Conservation (phyloP, 1,140 invertebrate genomes). For the Lepidurus apus region DNA sequence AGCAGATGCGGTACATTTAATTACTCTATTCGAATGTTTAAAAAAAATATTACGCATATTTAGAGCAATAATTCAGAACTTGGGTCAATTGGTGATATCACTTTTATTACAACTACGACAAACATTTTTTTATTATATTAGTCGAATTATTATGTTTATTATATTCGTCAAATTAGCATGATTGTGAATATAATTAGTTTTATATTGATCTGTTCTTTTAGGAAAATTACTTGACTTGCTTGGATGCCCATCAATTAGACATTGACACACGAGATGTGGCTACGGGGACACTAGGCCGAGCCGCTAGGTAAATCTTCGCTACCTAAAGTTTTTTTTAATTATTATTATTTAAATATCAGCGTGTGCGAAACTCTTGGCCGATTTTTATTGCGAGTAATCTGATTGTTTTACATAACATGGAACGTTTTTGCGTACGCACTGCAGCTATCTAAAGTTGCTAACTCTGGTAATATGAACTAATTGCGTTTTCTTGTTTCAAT, state of each 20-base stretch:
- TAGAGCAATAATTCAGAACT: too few relatives aligned
- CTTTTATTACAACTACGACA: constrained; percentile 24
- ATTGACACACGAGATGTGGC: constrained; percentile 77
- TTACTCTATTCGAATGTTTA: not conserved
- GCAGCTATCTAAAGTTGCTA: too few relatives aligned
- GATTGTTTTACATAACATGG: too few relatives aligned
- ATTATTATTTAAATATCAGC: too few relatives aligned
- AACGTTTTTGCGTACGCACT: too few relatives aligned
- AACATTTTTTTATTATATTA: constrained; percentile 25
- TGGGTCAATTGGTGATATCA: not conserved
- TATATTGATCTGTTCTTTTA: constrained; percentile 44
- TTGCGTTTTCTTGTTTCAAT: constrained; percentile 35
- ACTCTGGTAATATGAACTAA: not conserved
- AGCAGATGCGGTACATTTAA: constrained; percentile 47
- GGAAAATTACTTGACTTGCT: constrained; percentile 67
- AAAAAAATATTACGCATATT: constrained; percentile 22
- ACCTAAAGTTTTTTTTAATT: not conserved
- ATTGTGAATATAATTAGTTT: not conserved
- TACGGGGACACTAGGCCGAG: constrained; percentile 76
- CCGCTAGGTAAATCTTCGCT: constrained; percentile 56
- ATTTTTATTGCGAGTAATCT: too few relatives aligned
- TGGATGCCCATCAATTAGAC: constrained; percentile 72
- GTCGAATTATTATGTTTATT: constrained; percentile 23
- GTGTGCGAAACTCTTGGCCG: too few relatives aligned
- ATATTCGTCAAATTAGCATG: not conserved